Evolutionary conservation across 2,113 vertebrate species (phyloP), one percentile per base, ranked within the genome.

Genomic region (Spea bombifrons): DNA sequence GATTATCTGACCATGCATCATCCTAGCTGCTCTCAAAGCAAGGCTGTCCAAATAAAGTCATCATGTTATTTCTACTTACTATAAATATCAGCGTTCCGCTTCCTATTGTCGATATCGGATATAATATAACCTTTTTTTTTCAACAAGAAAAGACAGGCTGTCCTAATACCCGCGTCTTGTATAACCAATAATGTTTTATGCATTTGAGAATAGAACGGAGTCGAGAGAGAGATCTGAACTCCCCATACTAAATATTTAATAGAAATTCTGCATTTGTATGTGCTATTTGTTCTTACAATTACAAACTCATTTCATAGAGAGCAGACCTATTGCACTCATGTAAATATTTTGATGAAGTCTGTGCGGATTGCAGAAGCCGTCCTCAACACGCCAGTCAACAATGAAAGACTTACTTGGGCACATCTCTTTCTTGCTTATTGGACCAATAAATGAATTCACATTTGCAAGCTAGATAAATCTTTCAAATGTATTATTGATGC

Each of bases 391-490:
- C 77, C 80, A 12, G 57, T 57, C 76, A 80, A 63, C 30, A 75
- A 75, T 7, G 71, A 74, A 53, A 68, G 81, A 66, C 75, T 63
- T n/a, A 70, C 57, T 49, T 86, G 78, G 66, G 82, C 81, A 84
- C 83, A 68, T 59, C 44, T 71, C 86, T 81, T 86, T 86, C 89
- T 88, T 82, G 82, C 88, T 88, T 89, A 86, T 86, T 87, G 87
- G 88, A 89, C 88, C 85, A 87, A 87, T 92, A 91, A 92, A 86
- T 87, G 88, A 92, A 89, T 82, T 83, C 82, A 84, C 90, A 90
- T 93, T 93, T 94, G 92, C 92, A 92, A 94, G 92, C 92, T 89
- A 92, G 91, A 92, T 92, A 91, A 92, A 90, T 86, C 89, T 86
- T 91, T 88, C 88, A 92, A 93, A 88, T 91, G 88, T 90, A 90